Conservation (phyloP, 2,888 invertebrate species). For the Mycalesis mineus region DNA sequence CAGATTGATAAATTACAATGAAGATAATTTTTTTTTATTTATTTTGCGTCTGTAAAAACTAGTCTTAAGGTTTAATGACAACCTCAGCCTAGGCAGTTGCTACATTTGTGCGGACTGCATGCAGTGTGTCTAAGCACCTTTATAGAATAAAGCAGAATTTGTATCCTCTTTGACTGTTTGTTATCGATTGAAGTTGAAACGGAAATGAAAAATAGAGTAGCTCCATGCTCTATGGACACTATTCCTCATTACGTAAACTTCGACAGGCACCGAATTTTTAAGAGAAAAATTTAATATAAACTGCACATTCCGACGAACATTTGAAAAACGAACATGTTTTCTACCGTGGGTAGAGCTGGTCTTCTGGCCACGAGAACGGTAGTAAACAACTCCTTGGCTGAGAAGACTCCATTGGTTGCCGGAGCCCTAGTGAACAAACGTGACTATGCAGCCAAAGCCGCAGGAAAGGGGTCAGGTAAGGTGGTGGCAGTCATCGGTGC, state of each 20-base stretch:
- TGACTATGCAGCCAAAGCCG: slow-evolving; percentile 64
- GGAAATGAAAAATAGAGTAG: slow-evolving; percentile 9
- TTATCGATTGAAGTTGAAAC: slow-evolving; percentile 1
- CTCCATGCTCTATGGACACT: slow-evolving; percentile 28
- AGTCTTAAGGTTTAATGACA: too few relatives aligned
- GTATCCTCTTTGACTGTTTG: not conserved
- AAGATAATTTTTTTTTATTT: too few relatives aligned
- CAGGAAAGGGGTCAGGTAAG: slow-evolving; percentile 74
- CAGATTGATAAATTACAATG: too few relatives aligned
- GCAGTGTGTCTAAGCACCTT: not conserved
- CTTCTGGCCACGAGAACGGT: slow-evolving; percentile 71
- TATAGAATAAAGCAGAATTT: not conserved
- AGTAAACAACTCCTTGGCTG: slow-evolving; percentile 68
- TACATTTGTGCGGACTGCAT: too few relatives aligned
- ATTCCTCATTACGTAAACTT: slow-evolving; percentile 42
- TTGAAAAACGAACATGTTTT: slow-evolving; percentile 63
- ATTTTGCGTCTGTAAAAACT: too few relatives aligned
- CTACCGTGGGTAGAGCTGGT: slow-evolving; percentile 74
- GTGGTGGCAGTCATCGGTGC: slow-evolving; percentile 98
- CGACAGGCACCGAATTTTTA: slow-evolving; percentile 44
- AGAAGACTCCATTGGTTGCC: slow-evolving; percentile 72
- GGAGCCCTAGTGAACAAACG: slow-evolving; percentile 65
- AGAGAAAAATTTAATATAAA: slow-evolving; percentile 54
- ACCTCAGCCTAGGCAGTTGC: too few relatives aligned
- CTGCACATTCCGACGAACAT: slow-evolving; percentile 51